A percentile compares a stretch with the other conserved stretches of the same genome.
Evolutionary conservation across 2,797 vertebrate species (phyloP).

Genomic region (Mallotus villosus): DNA sequence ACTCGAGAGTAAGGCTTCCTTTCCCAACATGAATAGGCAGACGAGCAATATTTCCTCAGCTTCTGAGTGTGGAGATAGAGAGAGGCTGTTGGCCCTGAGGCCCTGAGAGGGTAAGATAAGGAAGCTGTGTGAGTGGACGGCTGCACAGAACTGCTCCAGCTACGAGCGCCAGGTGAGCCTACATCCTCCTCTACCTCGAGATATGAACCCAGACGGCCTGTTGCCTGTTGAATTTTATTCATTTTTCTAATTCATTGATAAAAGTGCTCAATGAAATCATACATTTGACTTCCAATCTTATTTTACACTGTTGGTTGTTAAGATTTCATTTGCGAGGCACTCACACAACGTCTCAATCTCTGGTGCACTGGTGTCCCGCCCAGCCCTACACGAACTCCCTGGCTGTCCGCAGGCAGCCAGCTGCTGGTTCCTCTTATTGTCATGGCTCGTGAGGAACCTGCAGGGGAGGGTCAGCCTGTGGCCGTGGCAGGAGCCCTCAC

Average conservation of each 20-base stretch:
- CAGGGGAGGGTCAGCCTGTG: constrained; percentile 22
- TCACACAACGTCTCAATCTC: too few relatives aligned
- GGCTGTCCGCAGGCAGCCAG: constrained; percentile 28
- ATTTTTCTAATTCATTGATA: neutral
- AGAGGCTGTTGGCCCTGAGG: too few relatives aligned
- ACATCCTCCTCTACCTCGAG: too few relatives aligned
- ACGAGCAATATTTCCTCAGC: too few relatives aligned
- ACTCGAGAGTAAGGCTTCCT: too few relatives aligned
- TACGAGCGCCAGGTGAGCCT: neutral
- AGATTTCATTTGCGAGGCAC: neutral
- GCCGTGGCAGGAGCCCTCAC: constrained; percentile 54
- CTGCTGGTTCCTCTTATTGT: constrained; percentile 44
- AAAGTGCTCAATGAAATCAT: neutral
- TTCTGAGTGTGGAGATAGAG: too few relatives aligned
- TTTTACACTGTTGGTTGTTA: neutral
- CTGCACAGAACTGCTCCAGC: neutral
- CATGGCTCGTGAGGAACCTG: constrained; percentile 31
- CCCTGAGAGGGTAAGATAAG: too few relatives aligned
- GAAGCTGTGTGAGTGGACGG: too few relatives aligned
- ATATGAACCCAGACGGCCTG: too few relatives aligned
- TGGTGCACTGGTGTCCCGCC: too few relatives aligned
- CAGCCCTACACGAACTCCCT: neutral
- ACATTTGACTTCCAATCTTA: neutral
- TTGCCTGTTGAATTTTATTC: too few relatives aligned
- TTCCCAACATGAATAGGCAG: too few relatives aligned